Evolutionary conservation across 1,140 invertebrate species (phyloP), one percentile per base, ranked within the genome.

Genomic region (Listronotus bonariensis): DNA sequence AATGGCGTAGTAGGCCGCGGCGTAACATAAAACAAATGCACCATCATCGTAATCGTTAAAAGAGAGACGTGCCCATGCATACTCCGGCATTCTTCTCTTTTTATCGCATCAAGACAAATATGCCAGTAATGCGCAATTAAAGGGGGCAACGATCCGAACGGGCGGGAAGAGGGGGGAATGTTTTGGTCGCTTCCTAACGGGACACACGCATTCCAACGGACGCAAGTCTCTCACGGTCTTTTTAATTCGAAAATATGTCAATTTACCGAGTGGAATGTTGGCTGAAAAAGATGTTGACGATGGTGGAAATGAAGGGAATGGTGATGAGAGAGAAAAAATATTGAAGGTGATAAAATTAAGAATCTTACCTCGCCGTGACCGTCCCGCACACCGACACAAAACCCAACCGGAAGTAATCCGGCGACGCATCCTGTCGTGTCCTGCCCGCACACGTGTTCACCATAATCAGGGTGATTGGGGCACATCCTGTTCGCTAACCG

Each of bases 101-200:
- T 58, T 14, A 36, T 45, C 59, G 43, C 45, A 63, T 15, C 41
- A 31, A 36, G 58, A 63, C 61, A 68, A 65, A 68, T 68, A 68
- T 61, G 62, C 43, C 43, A 65, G 57, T 65, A 65, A 61, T 69
- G 67, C 70, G 70, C 70, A 72, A 69, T 69, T 69, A 69, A 69
- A 69, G 56, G 36, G 62, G 54, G 54, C 62, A 64, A 64, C 61
- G 61, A 38, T 51, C 53, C n/a, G 48, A 48, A 15, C 17, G 34
- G 67, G 36, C 36, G 62, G 55, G 40, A n/a, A n/a, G n/a, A 59
- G 49, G 60, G 55, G 60, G 46, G 46, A 62, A 48, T 68, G 64
- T 68, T 69, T 69, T 71, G 64, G 66, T 71, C 57, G 52, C 34
- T 41, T 65, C 64, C 34, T 71, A 71, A 71, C 69, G 69, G 69